These are phyloP conservation scores for Poecilia latipinna DNA, from an alignment of 2,113 vertebrate species.

Conservation along the genomic window DNA sequence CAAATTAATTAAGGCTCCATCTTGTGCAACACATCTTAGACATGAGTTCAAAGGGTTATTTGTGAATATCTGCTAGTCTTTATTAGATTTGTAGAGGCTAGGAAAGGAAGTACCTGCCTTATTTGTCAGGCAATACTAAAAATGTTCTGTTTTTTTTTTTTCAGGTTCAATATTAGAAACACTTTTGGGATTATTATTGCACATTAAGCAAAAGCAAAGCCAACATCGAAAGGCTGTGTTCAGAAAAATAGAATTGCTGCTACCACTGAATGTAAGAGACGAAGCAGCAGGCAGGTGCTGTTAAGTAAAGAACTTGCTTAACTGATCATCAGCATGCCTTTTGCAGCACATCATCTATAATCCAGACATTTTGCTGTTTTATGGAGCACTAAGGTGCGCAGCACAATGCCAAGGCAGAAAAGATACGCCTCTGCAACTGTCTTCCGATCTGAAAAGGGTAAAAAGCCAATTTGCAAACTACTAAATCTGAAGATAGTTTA, in stretches of 20 bases:
- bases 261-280: neutral
- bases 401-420: no score
- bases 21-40: conserved; percentile 25
- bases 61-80: conserved; percentile 20
- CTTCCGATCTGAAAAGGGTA: no score
- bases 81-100: neutral
- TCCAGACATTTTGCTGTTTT: neutral
- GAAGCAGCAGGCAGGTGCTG: neutral
- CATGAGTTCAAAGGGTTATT: conserved; percentile 43
- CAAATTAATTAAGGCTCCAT: conserved; percentile 57
- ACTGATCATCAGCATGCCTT: neutral
- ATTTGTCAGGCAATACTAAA: neutral
- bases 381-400: no score
- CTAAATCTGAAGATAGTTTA: no score
- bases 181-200: neutral
- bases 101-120: neutral
- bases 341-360: neutral
- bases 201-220: neutral
- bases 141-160: neutral
- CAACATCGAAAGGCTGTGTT: neutral
- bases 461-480: no score
- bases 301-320: neutral
- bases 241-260: neutral
- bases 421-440: no score
- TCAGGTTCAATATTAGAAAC: neutral